A percentile compares a stretch with the other conserved stretches of the same genome.
Conservation (phyloP, 2,797 vertebrate genomes). For the Ibycter americanus region DNA sequence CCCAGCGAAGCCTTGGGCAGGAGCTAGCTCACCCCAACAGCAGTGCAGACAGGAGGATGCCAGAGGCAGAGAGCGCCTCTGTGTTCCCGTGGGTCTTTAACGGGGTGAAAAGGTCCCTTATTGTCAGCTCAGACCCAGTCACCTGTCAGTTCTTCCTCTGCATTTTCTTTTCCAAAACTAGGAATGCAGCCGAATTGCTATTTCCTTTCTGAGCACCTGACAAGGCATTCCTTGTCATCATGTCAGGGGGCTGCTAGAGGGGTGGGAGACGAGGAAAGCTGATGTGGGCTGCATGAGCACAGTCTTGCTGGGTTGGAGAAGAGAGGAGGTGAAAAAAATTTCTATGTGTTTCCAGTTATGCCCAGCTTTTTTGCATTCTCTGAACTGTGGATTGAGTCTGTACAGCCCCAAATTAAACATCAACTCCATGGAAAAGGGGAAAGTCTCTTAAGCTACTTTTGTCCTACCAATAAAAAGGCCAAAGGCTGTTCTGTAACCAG, state of each 20-base stretch:
- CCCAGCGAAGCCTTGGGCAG: background rate
- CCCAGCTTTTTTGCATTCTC: background rate
- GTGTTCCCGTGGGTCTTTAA: background rate
- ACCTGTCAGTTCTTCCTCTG: background rate
- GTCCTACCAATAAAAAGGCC: background rate
- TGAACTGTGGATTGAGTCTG: background rate
- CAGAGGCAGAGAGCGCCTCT: background rate
- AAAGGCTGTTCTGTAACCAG: background rate
- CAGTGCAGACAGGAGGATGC: background rate
- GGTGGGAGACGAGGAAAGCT: background rate
- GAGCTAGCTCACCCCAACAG: background rate
- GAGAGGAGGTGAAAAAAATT: background rate
- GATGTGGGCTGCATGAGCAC: background rate
- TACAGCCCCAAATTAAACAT: background rate
- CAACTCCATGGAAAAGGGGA: background rate
- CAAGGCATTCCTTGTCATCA: background rate
- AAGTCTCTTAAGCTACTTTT: background rate
- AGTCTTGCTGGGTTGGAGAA: background rate
- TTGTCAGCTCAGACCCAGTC: background rate
- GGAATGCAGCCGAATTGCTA: background rate
- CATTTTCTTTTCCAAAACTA: background rate
- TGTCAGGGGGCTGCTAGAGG: background rate
- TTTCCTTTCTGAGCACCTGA: background rate
- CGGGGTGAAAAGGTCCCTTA: background rate
- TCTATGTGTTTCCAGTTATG: background rate